These are phyloP conservation scores for Datnioides undecimradiatus DNA, from an alignment of 2,113 vertebrate species.

Conservation along the genomic window DNA sequence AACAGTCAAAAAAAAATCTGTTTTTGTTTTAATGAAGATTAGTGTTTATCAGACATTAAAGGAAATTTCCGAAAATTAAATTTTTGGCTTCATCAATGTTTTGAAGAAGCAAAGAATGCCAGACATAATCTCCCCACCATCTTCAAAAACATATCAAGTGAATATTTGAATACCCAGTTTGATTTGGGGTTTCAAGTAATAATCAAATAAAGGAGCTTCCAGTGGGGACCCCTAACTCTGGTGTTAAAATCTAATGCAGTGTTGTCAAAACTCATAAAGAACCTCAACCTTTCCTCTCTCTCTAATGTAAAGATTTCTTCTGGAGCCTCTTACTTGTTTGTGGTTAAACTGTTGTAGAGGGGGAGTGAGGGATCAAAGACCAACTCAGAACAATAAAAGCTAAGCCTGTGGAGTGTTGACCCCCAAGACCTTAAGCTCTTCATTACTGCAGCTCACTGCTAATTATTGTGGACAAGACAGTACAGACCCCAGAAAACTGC, in stretches of 20 bases:
- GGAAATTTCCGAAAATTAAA: not conserved
- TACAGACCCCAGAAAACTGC: conserved; percentile 32
- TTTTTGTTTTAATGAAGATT: not conserved
- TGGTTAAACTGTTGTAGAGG: conserved; percentile 49
- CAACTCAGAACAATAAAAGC: conserved; percentile 69
- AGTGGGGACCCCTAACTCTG: not conserved
- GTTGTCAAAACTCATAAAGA: conserved; percentile 40
- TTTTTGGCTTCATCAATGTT: conserved; percentile 5
- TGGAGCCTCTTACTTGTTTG: conserved; percentile 45
- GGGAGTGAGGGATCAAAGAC: conserved; percentile 69
- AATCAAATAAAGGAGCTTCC: not conserved
- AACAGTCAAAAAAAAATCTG: not conserved
- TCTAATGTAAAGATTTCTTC: conserved; percentile 32
- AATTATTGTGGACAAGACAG: conserved; percentile 72
- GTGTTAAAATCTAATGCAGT: conserved; percentile 22
- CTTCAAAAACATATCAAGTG: not conserved
- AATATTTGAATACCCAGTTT: conserved; percentile 18
- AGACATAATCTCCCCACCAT: not conserved
- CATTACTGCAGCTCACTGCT: conserved; percentile 75
- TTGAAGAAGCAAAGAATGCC: not conserved
- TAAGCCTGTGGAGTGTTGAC: conserved; percentile 63
- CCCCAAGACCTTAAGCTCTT: conserved; percentile 73
- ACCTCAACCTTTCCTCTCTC: conserved; percentile 3
- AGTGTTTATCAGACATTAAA: conserved; percentile 2
- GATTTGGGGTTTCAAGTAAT: conserved; percentile 11